A percentile compares a stretch with the other conserved stretches of the same genome.
Conservation (phyloP, 2,888 invertebrate species). For the Stenodera caucasica region DNA sequence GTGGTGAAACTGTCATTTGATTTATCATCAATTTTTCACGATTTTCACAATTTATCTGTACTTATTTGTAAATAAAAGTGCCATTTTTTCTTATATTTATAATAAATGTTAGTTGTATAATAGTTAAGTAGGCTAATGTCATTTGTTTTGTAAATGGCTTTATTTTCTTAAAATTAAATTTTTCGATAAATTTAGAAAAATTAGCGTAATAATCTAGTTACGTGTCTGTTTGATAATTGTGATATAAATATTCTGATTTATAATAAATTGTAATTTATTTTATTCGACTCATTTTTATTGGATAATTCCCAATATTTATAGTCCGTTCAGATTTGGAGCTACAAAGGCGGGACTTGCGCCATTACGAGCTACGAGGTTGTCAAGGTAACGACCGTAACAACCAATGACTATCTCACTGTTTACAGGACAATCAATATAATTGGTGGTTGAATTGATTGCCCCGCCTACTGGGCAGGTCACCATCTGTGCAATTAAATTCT, state of each 20-base stretch:
- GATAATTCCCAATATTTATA: no score
- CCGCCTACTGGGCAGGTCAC: no score
- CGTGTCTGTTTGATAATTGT: slow-evolving; percentile 16
- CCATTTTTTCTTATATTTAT: slow-evolving; percentile 11
- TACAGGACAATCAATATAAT: no score
- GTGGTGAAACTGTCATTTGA: slow-evolving; percentile 48
- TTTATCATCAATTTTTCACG: no score
- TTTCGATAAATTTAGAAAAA: slow-evolving; percentile 17
- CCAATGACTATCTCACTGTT: no score
- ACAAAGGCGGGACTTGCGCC: no score
- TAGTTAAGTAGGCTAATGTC: neutral
- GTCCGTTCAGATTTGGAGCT: no score
- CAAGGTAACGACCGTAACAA: no score
- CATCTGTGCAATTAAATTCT: no score
- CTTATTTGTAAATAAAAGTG: slow-evolving; percentile 25
- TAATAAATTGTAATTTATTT: slow-evolving; percentile 11
- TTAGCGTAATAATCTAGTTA: neutral
- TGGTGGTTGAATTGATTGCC: no score
- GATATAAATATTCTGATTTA: slow-evolving; percentile 15
- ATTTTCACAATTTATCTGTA: neutral
- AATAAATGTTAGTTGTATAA: neutral
- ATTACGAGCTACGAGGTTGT: no score
- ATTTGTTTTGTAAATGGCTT: slow-evolving; percentile 1
- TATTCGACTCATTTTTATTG: neutral
- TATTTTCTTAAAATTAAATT: slow-evolving; percentile 14